These are phyloP conservation scores for Tortricodes alternella DNA, from an alignment of 2,888 invertebrate species.

Conservation along the genomic window DNA sequence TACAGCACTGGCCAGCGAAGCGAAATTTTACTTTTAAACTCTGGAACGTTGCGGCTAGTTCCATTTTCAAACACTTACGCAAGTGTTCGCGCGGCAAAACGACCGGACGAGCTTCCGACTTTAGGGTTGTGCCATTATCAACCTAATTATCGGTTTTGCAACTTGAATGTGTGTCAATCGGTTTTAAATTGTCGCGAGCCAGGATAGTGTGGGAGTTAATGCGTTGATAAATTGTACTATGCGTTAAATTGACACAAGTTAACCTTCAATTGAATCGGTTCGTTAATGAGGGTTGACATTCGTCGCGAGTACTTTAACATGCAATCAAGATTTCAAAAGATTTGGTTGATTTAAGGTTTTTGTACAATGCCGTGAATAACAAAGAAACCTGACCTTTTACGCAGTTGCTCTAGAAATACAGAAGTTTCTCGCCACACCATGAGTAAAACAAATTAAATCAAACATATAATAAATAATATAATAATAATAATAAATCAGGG, in stretches of 20 bases:
- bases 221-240: constrained; percentile 23
- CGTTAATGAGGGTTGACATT: constrained; percentile 24
- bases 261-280: constrained; percentile 25
- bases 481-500: too few relatives aligned
- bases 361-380: constrained; percentile 2
- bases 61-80: constrained; percentile 33
- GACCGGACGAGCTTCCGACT: constrained; percentile 45
- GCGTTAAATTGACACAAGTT: constrained; percentile 24
- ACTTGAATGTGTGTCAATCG: constrained; percentile 22
- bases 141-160: constrained; percentile 23
- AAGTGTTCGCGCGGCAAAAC: constrained; percentile 28
- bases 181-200: constrained; percentile 22
- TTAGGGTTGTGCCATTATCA: constrained; percentile 35
- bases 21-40: constrained; percentile 9
- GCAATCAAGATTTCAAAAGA: constrained; percentile 12
- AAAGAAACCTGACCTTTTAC: constrained; percentile 7
- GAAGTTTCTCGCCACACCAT: neutral
- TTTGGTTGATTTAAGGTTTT: constrained; percentile 16
- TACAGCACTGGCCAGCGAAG: constrained; percentile 17
- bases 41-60: constrained; percentile 2
- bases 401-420: neutral
- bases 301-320: constrained; percentile 11
- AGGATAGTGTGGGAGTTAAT: constrained; percentile 17
- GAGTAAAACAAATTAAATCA: neutral
- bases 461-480: too few relatives aligned